Evolutionary conservation across 2,888 invertebrate genomes (phyloP).

Genomic region (Macrophya annulata): DNA sequence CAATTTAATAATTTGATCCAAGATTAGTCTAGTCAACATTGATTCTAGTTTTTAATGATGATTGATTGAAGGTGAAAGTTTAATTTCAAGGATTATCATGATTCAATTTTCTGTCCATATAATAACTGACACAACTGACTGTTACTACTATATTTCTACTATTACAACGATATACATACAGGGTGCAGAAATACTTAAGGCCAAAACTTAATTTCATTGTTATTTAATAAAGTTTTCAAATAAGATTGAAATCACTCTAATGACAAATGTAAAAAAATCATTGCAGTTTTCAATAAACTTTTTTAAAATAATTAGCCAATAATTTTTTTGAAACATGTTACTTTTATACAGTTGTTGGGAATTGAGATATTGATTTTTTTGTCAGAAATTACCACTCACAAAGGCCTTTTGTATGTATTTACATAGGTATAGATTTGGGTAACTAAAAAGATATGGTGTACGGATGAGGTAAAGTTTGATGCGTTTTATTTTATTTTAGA

Average conservation of each 20-base stretch:
- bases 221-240: background rate
- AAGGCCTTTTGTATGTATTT: slow-evolving; percentile 10
- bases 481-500: slow-evolving; percentile 16
- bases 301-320: background rate
- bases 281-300: background rate
- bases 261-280: background rate
- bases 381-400: background rate
- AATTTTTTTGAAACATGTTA: background rate
- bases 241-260: background rate
- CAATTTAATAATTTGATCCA: background rate
- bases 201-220: background rate
- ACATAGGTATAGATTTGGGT: background rate
- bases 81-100: slow-evolving; percentile 9
- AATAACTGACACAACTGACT: background rate
- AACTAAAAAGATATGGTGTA: slow-evolving; percentile 22
- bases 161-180: background rate
- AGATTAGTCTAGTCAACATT: background rate
- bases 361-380: background rate
- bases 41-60: slow-evolving; percentile 1
- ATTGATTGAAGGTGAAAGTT: background rate
- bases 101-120: background rate
- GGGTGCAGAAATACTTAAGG: background rate
- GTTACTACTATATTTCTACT: background rate
- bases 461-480: slow-evolving; percentile 20
- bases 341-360: background rate